Conservation (phyloP, 2,888 invertebrate species). For the Drosophila mettleri region DNA sequence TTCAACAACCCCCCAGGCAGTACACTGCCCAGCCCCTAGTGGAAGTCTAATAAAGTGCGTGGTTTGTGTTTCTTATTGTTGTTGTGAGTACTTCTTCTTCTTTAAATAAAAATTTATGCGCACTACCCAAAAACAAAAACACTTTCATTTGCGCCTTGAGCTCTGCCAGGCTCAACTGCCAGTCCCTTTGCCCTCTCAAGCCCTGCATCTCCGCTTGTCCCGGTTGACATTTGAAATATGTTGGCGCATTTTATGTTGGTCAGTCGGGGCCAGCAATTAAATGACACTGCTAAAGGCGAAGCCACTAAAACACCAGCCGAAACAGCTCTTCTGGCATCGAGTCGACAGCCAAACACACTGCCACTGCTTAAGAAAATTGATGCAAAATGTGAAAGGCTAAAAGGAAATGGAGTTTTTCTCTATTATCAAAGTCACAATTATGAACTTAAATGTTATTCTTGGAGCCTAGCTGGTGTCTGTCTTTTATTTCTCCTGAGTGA, state of each 20-base stretch:
- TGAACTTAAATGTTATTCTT: too few relatives aligned
- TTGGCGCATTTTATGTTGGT: conserved; percentile 70
- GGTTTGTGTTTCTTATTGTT: conserved; percentile 19
- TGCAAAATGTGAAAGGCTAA: too few relatives aligned
- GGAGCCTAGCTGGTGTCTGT: not conserved
- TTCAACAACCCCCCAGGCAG: not conserved
- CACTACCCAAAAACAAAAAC: conserved; percentile 31
- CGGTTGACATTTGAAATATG: conserved; percentile 74
- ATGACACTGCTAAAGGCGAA: conserved; percentile 36
- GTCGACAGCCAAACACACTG: conserved; percentile 22
- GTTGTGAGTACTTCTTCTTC: conserved; percentile 33
- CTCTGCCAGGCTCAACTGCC: conserved; percentile 17
- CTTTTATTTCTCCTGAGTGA: not conserved
- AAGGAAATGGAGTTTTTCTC: too few relatives aligned
- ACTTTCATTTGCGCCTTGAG: conserved; percentile 57
- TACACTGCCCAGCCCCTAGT: conserved; percentile 3
- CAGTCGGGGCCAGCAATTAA: conserved; percentile 66
- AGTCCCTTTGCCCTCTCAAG: not conserved
- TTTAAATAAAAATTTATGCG: conserved; percentile 80
- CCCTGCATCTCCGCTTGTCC: not conserved
- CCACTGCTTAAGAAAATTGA: too few relatives aligned
- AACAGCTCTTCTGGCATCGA: not conserved
- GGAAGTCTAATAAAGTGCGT: conserved; percentile 66
- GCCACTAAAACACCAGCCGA: conserved; percentile 7
- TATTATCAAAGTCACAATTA: too few relatives aligned